Base-by-base conservation (phyloP, 92 coral and sea anemone genomes). In the Zoanthus solanderi region DNA sequence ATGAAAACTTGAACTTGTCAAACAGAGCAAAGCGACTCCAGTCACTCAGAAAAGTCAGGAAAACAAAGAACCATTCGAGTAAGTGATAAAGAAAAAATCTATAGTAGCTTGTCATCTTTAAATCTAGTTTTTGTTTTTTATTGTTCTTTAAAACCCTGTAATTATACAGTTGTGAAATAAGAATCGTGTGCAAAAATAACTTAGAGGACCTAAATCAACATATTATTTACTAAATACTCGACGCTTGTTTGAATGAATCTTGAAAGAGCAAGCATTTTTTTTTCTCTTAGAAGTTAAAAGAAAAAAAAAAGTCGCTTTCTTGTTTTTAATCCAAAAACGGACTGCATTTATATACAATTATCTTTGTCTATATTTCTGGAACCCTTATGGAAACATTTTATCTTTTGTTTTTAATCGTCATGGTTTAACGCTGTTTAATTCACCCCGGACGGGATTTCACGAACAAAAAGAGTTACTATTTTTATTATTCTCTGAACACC, bases 331-430 rank as follows among this genome's bases (percentile, higher is more conserved):
- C 85, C 75, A 81, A 81, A 81, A 81, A 81, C 61, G 85, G 85
- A 46, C 75, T 65, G 61, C 11, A 66, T 66, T 71, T 28, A 45
- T 45, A 7, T n/a, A 81, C 75, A 45, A 81, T 67, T 65, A 81
- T 67, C 23, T 58, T 45, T 45, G 85, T 32, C 85, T 66, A 81
- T 81, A 67, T 65, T 65, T 81, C 75, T 30, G 85, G 75, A 81
- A 65, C 85, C 29, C 85, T 81, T 81, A 53, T 81, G n/a, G 60
- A 47, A 46, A 81, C 37, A 73, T 61, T 81, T 81, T 17, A 73
- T 67, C 85, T 81, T 81, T 81, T 81, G 85, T 81, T 81, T 81
- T 67, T 81, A 65, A 65, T 67, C 75, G 85, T 67, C 76, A 81
- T 81, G 76, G 85, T 81, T 65, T 45, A 28, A 66, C 63, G 65